phyloP scores from a whole-genome alignment of 2,113 vertebrate species.

The Hymenochirus boettgeri region DNA sequence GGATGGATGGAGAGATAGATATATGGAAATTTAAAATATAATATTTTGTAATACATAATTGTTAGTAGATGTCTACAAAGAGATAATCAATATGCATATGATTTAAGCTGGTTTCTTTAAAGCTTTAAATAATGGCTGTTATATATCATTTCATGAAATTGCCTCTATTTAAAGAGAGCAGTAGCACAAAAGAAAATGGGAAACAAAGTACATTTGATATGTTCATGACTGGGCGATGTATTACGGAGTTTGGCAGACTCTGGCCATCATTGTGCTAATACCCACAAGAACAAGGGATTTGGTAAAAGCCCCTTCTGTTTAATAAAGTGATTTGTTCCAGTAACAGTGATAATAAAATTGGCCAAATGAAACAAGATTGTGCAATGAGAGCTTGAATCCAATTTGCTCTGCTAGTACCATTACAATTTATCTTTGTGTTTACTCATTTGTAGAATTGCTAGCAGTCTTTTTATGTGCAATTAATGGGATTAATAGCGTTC shows the following conservation, averaged over 20 bases:
- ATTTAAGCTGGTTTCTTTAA: too few species aligned
- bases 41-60: too few species aligned
- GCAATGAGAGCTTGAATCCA: conserved; percentile 67
- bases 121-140: too few species aligned
- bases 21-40: too few species aligned
- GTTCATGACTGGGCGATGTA: conserved; percentile 27
- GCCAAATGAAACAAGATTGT: conserved; percentile 70
- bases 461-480: conserved; percentile 64
- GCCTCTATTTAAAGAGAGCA: too few species aligned
- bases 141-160: too few species aligned
- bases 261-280: conserved; percentile 57
- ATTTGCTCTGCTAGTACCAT: conserved; percentile 66
- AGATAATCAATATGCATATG: too few species aligned
- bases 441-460: conserved; percentile 74
- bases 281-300: conserved; percentile 61
- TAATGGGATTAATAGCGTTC: conserved; percentile 68
- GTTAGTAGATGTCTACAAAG: too few species aligned
- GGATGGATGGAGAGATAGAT: too few species aligned
- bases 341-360: conserved; percentile 77
- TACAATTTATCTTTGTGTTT: conserved; percentile 70
- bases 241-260: conserved; percentile 28
- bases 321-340: conserved; percentile 78
- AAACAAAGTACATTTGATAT: background rate
- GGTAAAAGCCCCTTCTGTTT: conserved; percentile 65
- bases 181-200: background rate